Conservation (phyloP, 2,113 vertebrate genomes). For the Eonycteris spelaea region DNA sequence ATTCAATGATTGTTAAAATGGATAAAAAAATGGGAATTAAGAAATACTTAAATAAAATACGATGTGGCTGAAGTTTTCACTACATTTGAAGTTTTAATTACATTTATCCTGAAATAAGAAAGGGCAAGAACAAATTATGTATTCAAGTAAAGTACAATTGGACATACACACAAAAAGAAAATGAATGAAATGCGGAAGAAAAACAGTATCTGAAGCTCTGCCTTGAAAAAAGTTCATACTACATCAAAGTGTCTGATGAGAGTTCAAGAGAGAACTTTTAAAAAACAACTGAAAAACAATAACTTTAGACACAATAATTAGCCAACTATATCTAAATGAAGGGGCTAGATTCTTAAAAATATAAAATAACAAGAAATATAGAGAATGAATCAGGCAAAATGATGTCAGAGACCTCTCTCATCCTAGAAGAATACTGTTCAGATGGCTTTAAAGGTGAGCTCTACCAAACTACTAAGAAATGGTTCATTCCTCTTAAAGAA, state of each 20-base stretch:
- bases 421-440: background rate
- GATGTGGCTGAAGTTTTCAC: background rate
- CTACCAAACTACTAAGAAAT: background rate
- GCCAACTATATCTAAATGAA: background rate
- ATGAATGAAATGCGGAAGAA: background rate
- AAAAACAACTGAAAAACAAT: background rate
- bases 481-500: background rate
- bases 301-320: background rate
- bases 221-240: background rate
- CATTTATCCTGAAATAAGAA: background rate
- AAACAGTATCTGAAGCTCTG: background rate
- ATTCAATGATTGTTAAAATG: background rate
- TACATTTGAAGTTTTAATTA: background rate
- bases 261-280: background rate
- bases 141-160: background rate
- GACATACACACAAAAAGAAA: background rate
- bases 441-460: background rate
- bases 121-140: background rate
- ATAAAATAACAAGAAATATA: background rate
- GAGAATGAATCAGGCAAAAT: background rate
- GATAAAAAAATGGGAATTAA: background rate
- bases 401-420: background rate
- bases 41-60: background rate
- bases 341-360: background rate
- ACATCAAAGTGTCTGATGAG: background rate